phyloP scores from a whole-genome alignment of 1,140 invertebrate species.

The Cepaea nemoralis region DNA sequence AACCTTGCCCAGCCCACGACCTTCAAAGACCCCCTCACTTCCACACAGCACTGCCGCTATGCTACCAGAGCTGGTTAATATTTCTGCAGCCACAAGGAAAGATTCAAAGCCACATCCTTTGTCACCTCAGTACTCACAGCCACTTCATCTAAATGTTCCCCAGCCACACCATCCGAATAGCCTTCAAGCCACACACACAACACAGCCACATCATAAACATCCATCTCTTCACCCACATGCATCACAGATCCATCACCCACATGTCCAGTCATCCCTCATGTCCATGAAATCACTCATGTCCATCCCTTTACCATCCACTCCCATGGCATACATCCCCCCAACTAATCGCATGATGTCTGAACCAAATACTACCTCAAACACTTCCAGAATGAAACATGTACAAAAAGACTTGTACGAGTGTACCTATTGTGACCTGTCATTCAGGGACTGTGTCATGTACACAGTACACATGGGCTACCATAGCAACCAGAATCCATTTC shows the following conservation, averaged over 20 bases:
- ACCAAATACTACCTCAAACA: not conserved
- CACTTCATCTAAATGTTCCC: not conserved
- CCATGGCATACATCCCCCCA: conserved; percentile 37
- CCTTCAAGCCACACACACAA: not conserved
- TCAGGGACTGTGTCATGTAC: conserved; percentile 91
- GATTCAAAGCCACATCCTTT: not conserved
- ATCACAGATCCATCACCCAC: conserved; percentile 20
- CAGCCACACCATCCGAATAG: not conserved
- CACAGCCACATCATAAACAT: not conserved
- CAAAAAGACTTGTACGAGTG: conserved; percentile 77
- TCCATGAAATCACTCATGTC: conserved; percentile 16
- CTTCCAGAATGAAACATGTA: conserved; percentile 11
- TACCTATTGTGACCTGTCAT: conserved; percentile 88
- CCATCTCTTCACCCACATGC: not conserved
- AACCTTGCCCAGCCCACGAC: not conserved
- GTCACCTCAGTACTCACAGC: not conserved
- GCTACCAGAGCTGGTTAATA: not conserved
- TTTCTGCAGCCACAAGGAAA: not conserved
- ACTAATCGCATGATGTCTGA: conserved; percentile 27
- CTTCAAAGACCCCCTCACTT: not conserved
- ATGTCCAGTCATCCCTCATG: not conserved
- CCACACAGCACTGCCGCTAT: not conserved
- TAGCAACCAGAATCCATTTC: conserved; percentile 88
- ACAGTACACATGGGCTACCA: conserved; percentile 97
- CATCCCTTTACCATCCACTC: conserved; percentile 26